Evolutionary conservation across 1,140 invertebrate species (phyloP).

Genomic region (Drosophila mayri): DNA sequence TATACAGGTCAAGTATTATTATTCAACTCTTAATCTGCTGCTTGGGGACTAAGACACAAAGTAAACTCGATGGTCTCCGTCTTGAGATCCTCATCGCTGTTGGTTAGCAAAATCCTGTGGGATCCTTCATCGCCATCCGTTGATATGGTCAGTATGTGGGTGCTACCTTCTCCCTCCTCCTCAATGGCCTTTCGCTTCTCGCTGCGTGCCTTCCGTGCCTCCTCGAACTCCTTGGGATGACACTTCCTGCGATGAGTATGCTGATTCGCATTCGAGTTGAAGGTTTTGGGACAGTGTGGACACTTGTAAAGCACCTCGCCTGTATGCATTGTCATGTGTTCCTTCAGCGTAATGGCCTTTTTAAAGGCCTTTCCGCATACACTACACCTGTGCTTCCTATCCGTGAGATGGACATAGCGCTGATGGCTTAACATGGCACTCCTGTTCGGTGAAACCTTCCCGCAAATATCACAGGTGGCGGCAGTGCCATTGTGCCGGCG

Average conservation of each 20-base stretch:
- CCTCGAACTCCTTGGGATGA: slow-evolving; percentile 81
- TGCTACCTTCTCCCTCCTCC: background rate
- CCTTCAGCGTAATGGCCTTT: slow-evolving; percentile 74
- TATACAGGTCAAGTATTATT: background rate
- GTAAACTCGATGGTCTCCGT: slow-evolving; percentile 66
- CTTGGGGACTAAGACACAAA: slow-evolving; percentile 52
- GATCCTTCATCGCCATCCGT: slow-evolving; percentile 25
- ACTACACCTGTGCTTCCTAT: slow-evolving; percentile 67
- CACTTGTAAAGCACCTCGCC: slow-evolving; percentile 82
- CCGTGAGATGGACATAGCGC: slow-evolving; percentile 72
- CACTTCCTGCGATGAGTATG: slow-evolving; percentile 79
- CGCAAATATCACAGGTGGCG: slow-evolving; percentile 69
- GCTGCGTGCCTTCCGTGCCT: slow-evolving; percentile 58
- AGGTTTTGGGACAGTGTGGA: slow-evolving; percentile 79
- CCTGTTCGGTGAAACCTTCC: slow-evolving; percentile 77
- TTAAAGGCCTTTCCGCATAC: slow-evolving; percentile 80
- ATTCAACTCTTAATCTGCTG: slow-evolving; percentile 24
- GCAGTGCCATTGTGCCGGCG: slow-evolving; percentile 63
- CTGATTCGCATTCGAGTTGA: slow-evolving; percentile 83
- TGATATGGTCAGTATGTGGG: slow-evolving; percentile 61
- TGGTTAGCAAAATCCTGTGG: slow-evolving; percentile 61
- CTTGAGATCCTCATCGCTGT: slow-evolving; percentile 51
- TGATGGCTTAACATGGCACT: slow-evolving; percentile 79
- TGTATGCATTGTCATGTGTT: slow-evolving; percentile 83
- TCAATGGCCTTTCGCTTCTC: slow-evolving; percentile 53